Evolutionary conservation across 2,888 invertebrate species (phyloP), one percentile per base, ranked within the genome.

Genomic region (Drosophila tripunctata): DNA sequence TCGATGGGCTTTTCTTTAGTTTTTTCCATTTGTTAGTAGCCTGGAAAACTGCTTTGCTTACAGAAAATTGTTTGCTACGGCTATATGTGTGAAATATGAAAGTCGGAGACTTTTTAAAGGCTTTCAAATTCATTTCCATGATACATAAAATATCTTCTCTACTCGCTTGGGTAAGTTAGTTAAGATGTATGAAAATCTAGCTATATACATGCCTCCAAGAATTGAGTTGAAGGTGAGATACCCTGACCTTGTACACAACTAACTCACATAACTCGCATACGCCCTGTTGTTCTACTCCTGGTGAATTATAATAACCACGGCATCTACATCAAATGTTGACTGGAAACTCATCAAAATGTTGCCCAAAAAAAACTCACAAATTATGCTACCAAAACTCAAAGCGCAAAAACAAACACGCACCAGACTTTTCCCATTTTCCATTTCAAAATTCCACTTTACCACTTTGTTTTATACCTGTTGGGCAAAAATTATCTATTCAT

Each of bases 1-100:
- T 65, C 75, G 84, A 54, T 47, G 40, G 57, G 60, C 64, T 70
- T 67, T 71, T 58, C 54, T 52, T 66, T 62, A 35, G 38, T 51
- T 58, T 27, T 44, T 15, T 19, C 56, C 22, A 10, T 10, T 55
- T 7, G 17, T 33, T 48, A 15, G 47, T 27, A 27, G 27, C 35
- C 62, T 40, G 31, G 43, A 12, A 57, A 55, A 67, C 67, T 58
- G 78, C 45, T 30, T 54, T 41, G 12, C 22, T 24, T 33, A 24
- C 15, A 35, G 24, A 22, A 35, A 24, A 19, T 45, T 38, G 6
- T 45, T 48, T 22, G 47, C 7, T 4, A 24, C 24, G 41, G 7
- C 12, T 12, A 5, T 22, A 5, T 24, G 17, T 50, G 36, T 36
- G 27, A 27, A 27, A 17, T 48, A 35, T 48, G 17, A 0, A 3